A percentile compares a stretch with the other conserved stretches of the same genome.
Evolutionary conservation across 2,797 vertebrate genomes (phyloP).

Genomic region (Enteromius afrohamiltoni): DNA sequence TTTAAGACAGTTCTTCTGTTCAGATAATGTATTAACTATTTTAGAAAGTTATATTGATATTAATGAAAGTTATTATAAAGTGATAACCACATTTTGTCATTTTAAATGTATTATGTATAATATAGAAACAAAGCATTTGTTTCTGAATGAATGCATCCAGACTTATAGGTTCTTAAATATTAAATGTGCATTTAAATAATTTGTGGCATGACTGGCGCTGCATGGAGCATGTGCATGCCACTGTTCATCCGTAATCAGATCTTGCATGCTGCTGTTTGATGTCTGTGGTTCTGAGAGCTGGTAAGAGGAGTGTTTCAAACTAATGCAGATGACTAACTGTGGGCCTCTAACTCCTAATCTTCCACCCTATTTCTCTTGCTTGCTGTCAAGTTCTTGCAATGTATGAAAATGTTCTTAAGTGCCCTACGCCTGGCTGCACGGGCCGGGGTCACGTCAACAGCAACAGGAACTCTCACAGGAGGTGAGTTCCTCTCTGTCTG

Average conservation of each 20-base stretch:
- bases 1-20: no score
- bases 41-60: no score
- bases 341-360: constrained; percentile 48
- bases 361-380: constrained; percentile 70
- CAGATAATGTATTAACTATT: no score
- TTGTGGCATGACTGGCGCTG: background rate
- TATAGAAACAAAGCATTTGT: no score
- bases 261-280: constrained; percentile 36
- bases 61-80: no score
- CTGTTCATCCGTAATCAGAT: constrained; percentile 2
- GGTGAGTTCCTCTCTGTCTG: constrained; percentile 82
- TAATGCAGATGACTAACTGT: constrained; percentile 71
- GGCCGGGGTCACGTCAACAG: constrained; percentile 99
- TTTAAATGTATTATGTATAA: no score
- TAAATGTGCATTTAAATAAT: no score
- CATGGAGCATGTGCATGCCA: constrained; percentile 32
- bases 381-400: constrained; percentile 96
- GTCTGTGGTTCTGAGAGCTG: constrained; percentile 26
- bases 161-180: no score
- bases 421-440: constrained; percentile 99
- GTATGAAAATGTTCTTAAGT: constrained; percentile 99
- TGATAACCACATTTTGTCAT: no score
- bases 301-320: constrained; percentile 31
- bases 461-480: constrained; percentile 99
- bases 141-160: no score